Conservation (phyloP, 2,888 invertebrate genomes). For the Darwinula stevensoni region DNA sequence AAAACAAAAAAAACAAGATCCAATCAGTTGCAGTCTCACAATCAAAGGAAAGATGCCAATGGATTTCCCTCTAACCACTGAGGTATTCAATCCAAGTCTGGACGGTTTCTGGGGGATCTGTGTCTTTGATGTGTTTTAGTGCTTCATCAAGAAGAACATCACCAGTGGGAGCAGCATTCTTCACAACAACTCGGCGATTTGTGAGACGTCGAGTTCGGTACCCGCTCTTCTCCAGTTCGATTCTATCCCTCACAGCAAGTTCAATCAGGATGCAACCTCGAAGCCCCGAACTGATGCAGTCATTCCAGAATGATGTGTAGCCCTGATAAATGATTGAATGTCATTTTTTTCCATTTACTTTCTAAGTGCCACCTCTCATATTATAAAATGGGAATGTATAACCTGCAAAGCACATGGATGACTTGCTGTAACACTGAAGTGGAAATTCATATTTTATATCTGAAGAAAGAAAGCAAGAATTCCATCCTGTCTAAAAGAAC, state of each 20-base stretch:
- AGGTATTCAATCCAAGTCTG: constrained; percentile 99
- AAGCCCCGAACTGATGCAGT: constrained; percentile 95
- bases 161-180: constrained; percentile 76
- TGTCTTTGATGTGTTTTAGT: constrained; percentile 89
- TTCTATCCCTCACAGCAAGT: constrained; percentile 68
- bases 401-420: no score
- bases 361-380: no score
- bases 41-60: no score
- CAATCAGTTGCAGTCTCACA: neutral
- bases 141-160: constrained; percentile 60
- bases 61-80: constrained; percentile 37
- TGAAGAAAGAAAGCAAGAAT: no score
- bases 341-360: neutral
- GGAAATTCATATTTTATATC: no score
- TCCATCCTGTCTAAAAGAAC: no score
- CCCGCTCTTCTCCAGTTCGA: constrained; percentile 86
- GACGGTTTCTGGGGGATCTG: constrained; percentile 83
- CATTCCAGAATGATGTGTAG: constrained; percentile 99
- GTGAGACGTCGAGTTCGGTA: constrained; percentile 71
- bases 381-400: no score
- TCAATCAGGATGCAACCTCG: constrained; percentile 96
- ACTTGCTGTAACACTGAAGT: no score
- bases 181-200: constrained; percentile 48
- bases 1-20: constrained; percentile 9
- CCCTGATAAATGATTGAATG: constrained; percentile 38